phyloP scores from a whole-genome alignment of 2,888 invertebrate genomes.

The Fabriciana adippe region DNA sequence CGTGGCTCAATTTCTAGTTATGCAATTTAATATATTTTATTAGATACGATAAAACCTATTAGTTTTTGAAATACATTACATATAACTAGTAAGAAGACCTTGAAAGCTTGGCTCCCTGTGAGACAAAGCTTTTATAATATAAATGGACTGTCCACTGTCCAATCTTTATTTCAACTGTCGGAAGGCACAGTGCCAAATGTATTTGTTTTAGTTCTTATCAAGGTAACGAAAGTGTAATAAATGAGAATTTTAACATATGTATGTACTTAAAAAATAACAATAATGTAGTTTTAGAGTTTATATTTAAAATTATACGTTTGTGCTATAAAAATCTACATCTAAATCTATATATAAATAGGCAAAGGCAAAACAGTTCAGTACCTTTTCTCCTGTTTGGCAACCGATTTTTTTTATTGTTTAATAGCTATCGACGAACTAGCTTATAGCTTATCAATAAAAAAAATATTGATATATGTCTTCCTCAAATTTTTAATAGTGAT shows the following conservation, averaged over 20 bases:
- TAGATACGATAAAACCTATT: not conserved
- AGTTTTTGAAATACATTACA: not conserved
- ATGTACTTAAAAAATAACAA: not conserved
- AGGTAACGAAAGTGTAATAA: conserved; percentile 27
- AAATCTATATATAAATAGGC: too few species aligned
- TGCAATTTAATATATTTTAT: not conserved
- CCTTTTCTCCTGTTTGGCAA: too few species aligned
- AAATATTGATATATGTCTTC: too few species aligned
- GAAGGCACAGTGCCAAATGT: conserved; percentile 31
- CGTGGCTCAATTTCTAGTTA: too few species aligned
- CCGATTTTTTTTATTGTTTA: too few species aligned
- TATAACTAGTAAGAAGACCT: conserved; percentile 11
- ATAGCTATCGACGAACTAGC: too few species aligned
- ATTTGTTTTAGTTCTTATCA: conserved; percentile 25
- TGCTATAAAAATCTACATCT: too few species aligned
- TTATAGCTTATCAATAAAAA: too few species aligned
- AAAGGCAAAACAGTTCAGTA: too few species aligned
- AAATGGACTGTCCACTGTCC: conserved; percentile 15
- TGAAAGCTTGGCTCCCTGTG: conserved; percentile 16
- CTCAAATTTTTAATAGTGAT: too few species aligned
- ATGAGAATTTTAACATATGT: conserved; percentile 7
- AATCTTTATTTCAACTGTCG: conserved; percentile 13
- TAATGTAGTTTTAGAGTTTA: too few species aligned
- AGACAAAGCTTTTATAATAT: conserved; percentile 7
- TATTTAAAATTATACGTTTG: too few species aligned